A percentile compares a stretch with the other conserved stretches of the same genome.
Conservation (phyloP, 2,888 invertebrate genomes). For the Hypsopygia costalis region DNA sequence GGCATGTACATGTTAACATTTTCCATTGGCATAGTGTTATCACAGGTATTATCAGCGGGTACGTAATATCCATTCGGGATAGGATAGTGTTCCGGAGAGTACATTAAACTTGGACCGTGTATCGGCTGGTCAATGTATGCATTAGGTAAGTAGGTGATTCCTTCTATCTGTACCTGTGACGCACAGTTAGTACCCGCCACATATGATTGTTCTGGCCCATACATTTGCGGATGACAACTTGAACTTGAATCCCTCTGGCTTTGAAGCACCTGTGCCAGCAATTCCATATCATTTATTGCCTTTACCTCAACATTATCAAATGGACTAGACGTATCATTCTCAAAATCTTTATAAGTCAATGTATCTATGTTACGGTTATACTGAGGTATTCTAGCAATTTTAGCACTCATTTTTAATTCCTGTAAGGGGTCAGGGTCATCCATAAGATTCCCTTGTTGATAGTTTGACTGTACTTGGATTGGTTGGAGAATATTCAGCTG, state of each 20-base stretch:
- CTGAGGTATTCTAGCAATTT: slow-evolving; percentile 46
- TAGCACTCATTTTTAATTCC: slow-evolving; percentile 53
- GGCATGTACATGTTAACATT: slow-evolving; percentile 56
- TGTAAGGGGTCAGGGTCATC: slow-evolving; percentile 72
- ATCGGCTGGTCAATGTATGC: slow-evolving; percentile 57
- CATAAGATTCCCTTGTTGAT: slow-evolving; percentile 52
- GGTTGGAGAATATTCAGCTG: slow-evolving; percentile 66
- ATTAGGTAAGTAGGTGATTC: slow-evolving; percentile 57
- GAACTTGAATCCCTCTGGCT: slow-evolving; percentile 55
- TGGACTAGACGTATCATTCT: slow-evolving; percentile 94
- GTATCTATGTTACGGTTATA: slow-evolving; percentile 62
- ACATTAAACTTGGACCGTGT: slow-evolving; percentile 52
- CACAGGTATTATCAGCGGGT: slow-evolving; percentile 38
- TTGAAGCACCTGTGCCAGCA: slow-evolving; percentile 89
- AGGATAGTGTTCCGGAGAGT: slow-evolving; percentile 56
- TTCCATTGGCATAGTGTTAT: slow-evolving; percentile 40
- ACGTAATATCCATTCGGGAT: slow-evolving; percentile 59
- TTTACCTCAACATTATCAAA: slow-evolving; percentile 96
- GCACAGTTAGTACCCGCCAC: slow-evolving; percentile 44
- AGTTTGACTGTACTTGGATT: slow-evolving; percentile 58
- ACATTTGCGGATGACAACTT: slow-evolving; percentile 42
- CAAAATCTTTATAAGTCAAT: slow-evolving; percentile 88
- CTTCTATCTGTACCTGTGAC: slow-evolving; percentile 59
- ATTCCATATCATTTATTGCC: slow-evolving; percentile 95
- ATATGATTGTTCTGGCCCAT: slow-evolving; percentile 43